Conservation (phyloP, 23 tunicate genomes). For the Ciona savignyi region DNA sequence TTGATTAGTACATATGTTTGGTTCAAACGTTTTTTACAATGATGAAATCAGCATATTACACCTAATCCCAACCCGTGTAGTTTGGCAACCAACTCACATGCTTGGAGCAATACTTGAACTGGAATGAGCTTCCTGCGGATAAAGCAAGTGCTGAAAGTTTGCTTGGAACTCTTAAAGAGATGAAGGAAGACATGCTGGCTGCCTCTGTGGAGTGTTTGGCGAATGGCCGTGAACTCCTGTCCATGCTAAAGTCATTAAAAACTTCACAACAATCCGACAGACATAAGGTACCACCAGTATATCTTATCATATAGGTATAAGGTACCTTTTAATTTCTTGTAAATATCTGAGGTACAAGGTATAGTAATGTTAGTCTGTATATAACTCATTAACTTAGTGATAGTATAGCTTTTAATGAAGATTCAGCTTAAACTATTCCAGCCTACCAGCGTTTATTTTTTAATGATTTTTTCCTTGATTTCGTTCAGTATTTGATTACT, state of each 20-base stretch:
- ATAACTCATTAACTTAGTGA: too few relatives aligned
- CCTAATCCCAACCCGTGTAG: slow-evolving; percentile 4
- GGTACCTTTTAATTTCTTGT: too few relatives aligned
- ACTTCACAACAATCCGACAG: slow-evolving; percentile 33
- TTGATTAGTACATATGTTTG: too few relatives aligned
- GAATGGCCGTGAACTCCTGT: slow-evolving; percentile 37
- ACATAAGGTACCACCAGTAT: slow-evolving; percentile 80
- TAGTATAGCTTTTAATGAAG: too few relatives aligned
- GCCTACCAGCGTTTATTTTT: too few relatives aligned
- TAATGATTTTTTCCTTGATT: too few relatives aligned
- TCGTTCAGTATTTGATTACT: too few relatives aligned
- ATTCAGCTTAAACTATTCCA: too few relatives aligned
- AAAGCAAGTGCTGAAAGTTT: slow-evolving; percentile 56
- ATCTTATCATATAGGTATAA: too few relatives aligned
- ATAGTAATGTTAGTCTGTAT: too few relatives aligned
- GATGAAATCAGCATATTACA: background rate
- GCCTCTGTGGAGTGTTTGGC: slow-evolving; percentile 36
- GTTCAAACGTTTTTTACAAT: background rate
- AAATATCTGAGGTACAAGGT: too few relatives aligned
- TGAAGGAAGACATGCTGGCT: slow-evolving; percentile 53
- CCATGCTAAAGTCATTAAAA: slow-evolving; percentile 38
- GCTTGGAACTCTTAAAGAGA: slow-evolving; percentile 53
- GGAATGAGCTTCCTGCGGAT: slow-evolving; percentile 77
- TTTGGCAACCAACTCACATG: slow-evolving; percentile 79
- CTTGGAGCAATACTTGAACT: slow-evolving; percentile 78